phyloP scores from a whole-genome alignment of 2,797 vertebrate genomes.

The Leptodactylus fallax region DNA sequence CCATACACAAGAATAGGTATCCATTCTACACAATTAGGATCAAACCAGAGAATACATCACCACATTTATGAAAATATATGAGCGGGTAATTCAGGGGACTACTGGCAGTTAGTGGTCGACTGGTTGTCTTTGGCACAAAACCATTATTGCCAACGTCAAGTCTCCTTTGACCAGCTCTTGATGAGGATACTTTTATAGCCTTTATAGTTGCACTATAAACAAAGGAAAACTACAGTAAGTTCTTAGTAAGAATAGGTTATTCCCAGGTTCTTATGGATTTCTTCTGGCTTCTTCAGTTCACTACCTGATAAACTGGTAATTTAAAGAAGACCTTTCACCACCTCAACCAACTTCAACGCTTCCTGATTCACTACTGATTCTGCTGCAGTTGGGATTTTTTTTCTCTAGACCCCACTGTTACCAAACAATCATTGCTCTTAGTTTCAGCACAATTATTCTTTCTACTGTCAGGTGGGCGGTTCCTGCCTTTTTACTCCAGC shows the following conservation, averaged over 20 bases:
- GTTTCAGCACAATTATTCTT: no score
- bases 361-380: no score
- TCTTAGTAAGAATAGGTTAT: not conserved
- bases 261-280: not conserved
- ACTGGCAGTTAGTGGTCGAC: slow-evolving; percentile 27
- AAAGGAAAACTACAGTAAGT: not conserved
- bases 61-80: slow-evolving; percentile 31
- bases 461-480: no score
- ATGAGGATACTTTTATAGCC: not conserved
- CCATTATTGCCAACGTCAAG: not conserved
- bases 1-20: slow-evolving; percentile 30
- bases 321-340: no score
- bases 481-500: no score
- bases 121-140: slow-evolving; percentile 20
- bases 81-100: slow-evolving; percentile 19
- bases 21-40: slow-evolving; percentile 15
- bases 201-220: not conserved
- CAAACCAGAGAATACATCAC: slow-evolving; percentile 4
- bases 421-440: no score
- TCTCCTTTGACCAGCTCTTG: not conserved
- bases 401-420: no score
- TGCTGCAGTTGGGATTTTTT: no score
- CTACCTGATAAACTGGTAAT: no score
- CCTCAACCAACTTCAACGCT: no score
- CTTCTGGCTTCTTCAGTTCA: not conserved